Evolutionary conservation across 2,888 invertebrate species (phyloP).

Genomic region (Leucania comma): DNA sequence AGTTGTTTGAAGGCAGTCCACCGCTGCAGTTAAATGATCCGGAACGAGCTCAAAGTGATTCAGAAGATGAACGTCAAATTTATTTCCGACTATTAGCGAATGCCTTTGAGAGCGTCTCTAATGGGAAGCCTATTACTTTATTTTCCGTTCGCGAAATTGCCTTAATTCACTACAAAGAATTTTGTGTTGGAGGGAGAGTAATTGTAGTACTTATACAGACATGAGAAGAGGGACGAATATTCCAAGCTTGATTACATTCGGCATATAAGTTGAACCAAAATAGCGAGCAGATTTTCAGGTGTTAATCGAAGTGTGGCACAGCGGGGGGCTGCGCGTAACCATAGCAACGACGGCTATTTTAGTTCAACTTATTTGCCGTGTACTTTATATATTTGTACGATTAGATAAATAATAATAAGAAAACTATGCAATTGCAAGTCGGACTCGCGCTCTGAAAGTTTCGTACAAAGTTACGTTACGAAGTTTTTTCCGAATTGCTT

Average conservation of each 20-base stretch:
- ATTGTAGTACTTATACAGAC: slow-evolving; percentile 25
- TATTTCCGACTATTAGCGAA: slow-evolving; percentile 80
- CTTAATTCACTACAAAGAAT: slow-evolving; percentile 69
- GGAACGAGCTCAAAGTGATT: slow-evolving; percentile 69
- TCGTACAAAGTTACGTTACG: no score
- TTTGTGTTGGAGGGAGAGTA: slow-evolving; percentile 38
- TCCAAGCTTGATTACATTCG: background rate
- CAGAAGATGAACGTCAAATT: slow-evolving; percentile 75
- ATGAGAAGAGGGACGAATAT: background rate
- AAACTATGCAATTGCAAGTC: no score
- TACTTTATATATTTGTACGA: no score
- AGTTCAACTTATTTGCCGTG: no score
- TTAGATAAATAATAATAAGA: no score
- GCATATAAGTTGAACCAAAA: no score
- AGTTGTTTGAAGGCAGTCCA: slow-evolving; percentile 38
- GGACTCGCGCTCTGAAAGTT: no score
- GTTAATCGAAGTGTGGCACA: no score
- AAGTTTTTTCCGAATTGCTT: no score
- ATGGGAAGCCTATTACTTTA: slow-evolving; percentile 87
- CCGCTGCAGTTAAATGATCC: slow-evolving; percentile 71
- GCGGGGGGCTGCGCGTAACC: no score
- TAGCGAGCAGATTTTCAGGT: no score
- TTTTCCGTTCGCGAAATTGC: slow-evolving; percentile 86
- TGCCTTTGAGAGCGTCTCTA: slow-evolving; percentile 75
- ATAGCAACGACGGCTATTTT: no score